A percentile compares a stretch with the other conserved stretches of the same genome.
Conservation (phyloP, 2,888 invertebrate species). For the Scaeva pyrastri region DNA sequence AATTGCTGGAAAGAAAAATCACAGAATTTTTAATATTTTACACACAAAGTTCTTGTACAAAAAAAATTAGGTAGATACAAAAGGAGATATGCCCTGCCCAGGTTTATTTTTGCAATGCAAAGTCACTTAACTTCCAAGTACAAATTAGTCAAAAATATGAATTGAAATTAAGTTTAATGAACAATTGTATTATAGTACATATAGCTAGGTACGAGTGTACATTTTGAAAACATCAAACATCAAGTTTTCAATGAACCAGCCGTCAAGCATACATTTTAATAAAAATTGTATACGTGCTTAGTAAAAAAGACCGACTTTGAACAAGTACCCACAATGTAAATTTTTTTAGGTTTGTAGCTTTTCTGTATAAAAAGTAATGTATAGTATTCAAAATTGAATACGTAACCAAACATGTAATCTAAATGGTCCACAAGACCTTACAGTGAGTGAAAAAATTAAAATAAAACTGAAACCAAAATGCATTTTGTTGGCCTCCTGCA, state of each 20-base stretch:
- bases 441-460: constrained; percentile 5
- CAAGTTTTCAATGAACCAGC: neutral
- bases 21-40: too few relatives aligned
- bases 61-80: too few relatives aligned
- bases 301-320: constrained; percentile 1
- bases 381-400: constrained; percentile 52
- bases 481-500: neutral
- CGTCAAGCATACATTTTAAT: constrained; percentile 5
- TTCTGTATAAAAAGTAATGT: neutral
- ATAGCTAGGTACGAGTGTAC: too few relatives aligned
- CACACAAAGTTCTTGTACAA: too few relatives aligned
- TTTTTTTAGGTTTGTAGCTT: constrained; percentile 5
- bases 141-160: neutral
- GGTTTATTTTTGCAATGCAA: neutral
- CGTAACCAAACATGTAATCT: constrained; percentile 35
- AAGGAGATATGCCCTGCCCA: too few relatives aligned
- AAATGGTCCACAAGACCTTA: constrained; percentile 36
- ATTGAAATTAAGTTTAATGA: neutral
- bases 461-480: too few relatives aligned
- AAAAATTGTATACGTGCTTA: neutral
- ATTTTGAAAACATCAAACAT: neutral
- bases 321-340: constrained; percentile 10
- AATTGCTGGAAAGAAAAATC: too few relatives aligned
- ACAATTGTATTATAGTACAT: too few relatives aligned
- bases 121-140: neutral